phyloP scores from a whole-genome alignment of 1,140 invertebrate genomes.

The Drosophila arizonae region DNA sequence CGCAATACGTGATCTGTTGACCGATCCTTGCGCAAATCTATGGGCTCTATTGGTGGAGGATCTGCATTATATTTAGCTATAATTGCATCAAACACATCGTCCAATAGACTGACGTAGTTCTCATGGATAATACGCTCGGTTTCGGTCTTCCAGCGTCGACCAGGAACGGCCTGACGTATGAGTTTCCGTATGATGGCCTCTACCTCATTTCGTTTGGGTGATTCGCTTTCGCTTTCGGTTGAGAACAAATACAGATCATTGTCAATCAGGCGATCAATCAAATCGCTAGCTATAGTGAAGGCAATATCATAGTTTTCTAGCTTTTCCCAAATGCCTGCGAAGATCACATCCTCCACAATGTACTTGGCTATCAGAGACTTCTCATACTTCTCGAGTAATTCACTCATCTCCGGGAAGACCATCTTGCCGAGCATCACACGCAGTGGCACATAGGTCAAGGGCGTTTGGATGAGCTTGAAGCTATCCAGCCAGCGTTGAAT shows the following conservation, averaged over 20 bases:
- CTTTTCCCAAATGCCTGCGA: conserved; percentile 37
- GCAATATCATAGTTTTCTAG: conserved; percentile 63
- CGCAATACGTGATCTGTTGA: not conserved
- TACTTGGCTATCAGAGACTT: conserved; percentile 40
- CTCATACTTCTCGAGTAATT: conserved; percentile 38
- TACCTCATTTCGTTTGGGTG: conserved; percentile 36
- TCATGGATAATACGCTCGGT: conserved; percentile 56
- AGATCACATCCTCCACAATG: conserved; percentile 67
- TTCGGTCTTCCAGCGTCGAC: conserved; percentile 63
- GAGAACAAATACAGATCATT: conserved; percentile 66
- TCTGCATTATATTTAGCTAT: conserved; percentile 8
- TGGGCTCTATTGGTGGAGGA: conserved; percentile 3
- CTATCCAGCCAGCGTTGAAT: conserved; percentile 82
- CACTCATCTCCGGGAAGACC: conserved; percentile 50
- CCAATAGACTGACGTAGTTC: conserved; percentile 48
- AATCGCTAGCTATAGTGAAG: conserved; percentile 37
- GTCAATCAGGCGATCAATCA: conserved; percentile 70
- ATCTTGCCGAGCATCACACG: conserved; percentile 45
- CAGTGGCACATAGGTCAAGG: conserved; percentile 82
- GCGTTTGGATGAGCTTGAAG: conserved; percentile 68
- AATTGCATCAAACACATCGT: conserved; percentile 47
- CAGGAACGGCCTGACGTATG: conserved; percentile 64
- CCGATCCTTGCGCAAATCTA: not conserved
- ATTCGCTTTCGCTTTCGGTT: conserved; percentile 61
- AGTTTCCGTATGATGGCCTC: conserved; percentile 63